These are phyloP conservation scores for Chaetops frenatus DNA, from an alignment of 2,113 vertebrate genomes.

Conservation along the genomic window DNA sequence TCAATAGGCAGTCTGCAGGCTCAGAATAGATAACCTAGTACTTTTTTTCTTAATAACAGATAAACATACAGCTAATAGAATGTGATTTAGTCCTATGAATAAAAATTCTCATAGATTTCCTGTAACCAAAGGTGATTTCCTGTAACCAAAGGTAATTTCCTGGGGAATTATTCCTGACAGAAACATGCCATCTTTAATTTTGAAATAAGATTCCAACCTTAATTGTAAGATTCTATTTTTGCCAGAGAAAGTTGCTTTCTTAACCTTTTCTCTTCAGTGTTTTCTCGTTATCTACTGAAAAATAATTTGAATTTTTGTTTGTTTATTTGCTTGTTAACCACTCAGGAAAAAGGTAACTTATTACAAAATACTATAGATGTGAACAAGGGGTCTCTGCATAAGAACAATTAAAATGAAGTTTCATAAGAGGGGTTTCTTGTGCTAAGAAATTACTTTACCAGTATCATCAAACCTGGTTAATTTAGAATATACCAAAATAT, in stretches of 20 bases:
- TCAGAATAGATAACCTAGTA: background rate
- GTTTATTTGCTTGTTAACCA: background rate
- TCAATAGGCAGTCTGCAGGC: background rate
- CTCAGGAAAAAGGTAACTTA: background rate
- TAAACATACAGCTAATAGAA: background rate
- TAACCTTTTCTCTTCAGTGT: background rate
- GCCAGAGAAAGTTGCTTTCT: background rate
- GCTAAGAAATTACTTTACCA: background rate
- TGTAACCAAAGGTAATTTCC: conserved; percentile 11
- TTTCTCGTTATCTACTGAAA: background rate
- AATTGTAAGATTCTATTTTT: background rate
- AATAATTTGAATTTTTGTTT: background rate
- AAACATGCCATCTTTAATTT: background rate
- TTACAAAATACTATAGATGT: background rate
- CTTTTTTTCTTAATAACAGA: conserved; percentile 9
- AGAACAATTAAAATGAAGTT: background rate
- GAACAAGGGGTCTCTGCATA: background rate
- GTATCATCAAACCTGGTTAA: background rate
- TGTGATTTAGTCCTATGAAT: background rate
- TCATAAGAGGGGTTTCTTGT: background rate
- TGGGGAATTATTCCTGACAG: background rate
- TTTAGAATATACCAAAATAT: background rate
- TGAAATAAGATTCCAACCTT: background rate
- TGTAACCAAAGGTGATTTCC: conserved; percentile 5
- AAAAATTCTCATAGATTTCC: background rate